Conservation (phyloP, 2,113 vertebrate genomes). For the Sebastes schlegelii region DNA sequence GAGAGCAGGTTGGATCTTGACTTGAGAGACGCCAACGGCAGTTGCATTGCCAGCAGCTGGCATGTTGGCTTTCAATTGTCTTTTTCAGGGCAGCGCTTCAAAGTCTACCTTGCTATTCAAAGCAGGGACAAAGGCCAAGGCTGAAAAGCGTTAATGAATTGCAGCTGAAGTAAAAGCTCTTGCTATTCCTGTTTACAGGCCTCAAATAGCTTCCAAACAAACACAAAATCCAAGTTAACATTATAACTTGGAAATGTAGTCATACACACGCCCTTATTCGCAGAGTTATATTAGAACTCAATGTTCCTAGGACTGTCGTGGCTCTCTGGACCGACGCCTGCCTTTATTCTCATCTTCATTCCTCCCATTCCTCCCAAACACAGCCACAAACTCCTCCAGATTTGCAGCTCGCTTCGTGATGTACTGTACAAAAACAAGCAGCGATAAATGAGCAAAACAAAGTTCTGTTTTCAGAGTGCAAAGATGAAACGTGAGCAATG, state of each 20-base stretch:
- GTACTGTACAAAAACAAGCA: neutral
- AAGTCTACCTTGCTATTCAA: constrained; percentile 56
- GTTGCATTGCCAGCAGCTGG: constrained; percentile 44
- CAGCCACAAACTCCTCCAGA: neutral
- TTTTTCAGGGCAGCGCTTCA: constrained; percentile 24
- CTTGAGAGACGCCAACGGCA: constrained; percentile 1
- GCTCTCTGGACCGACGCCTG: neutral
- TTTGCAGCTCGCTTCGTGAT: neutral
- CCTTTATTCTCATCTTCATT: constrained; percentile 37
- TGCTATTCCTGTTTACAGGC: constrained; percentile 41
- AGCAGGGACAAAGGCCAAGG: constrained; percentile 58
- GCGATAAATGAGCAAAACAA: neutral
- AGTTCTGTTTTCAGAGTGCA: neutral
- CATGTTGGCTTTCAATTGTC: constrained; percentile 12
- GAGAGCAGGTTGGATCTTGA: constrained; percentile 60
- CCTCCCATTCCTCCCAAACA: constrained; percentile 43
- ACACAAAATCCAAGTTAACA: neutral
- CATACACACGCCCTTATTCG: neutral
- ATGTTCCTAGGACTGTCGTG: constrained; percentile 27
- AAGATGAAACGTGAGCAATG: constrained; percentile 11
- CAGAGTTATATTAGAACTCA: constrained; percentile 30
- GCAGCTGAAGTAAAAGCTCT: constrained; percentile 32
- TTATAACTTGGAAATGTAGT: neutral
- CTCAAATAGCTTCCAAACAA: constrained; percentile 36
- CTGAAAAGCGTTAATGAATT: constrained; percentile 25